Evolutionary conservation across 1,140 invertebrate genomes (phyloP).

Genomic region (Zaprionus gabonicus): DNA sequence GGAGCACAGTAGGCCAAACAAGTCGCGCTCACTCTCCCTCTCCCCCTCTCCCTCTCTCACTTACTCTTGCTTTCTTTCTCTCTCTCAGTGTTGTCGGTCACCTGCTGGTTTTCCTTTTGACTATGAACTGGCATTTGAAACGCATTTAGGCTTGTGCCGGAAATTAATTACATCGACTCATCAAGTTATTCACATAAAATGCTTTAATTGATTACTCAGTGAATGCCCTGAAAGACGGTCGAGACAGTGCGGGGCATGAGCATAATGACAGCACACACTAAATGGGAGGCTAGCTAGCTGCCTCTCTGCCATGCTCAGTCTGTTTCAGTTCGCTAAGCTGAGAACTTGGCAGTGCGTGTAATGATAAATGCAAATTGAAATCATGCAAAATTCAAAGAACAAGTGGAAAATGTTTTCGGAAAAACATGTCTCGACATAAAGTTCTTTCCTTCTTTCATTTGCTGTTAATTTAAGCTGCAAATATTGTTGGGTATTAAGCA

Average conservation of each 20-base stretch:
- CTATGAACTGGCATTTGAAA: slow-evolving; percentile 32
- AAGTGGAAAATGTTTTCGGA: not conserved
- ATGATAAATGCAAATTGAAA: slow-evolving; percentile 9
- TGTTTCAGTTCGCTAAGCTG: not conserved
- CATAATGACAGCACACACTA: not conserved
- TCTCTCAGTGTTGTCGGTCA: slow-evolving; percentile 10
- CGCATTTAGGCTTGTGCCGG: slow-evolving; percentile 47
- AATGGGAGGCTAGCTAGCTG: no score
- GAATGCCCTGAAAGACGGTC: not conserved
- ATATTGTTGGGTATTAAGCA: not conserved
- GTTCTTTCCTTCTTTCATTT: not conserved
- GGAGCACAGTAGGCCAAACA: slow-evolving; percentile 25
- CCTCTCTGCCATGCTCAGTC: no score
- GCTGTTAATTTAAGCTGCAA: not conserved
- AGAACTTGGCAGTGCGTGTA: not conserved
- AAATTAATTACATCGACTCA: slow-evolving; percentile 68
- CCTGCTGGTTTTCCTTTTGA: slow-evolving; percentile 57
- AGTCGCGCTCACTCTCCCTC: not conserved
- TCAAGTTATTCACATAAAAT: slow-evolving; percentile 58
- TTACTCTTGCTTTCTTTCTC: not conserved
- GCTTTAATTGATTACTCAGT: slow-evolving; percentile 49
- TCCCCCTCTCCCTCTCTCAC: not conserved
- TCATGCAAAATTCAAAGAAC: slow-evolving; percentile 8
- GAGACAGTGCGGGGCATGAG: not conserved
- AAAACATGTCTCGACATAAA: not conserved